Base-by-base conservation (phyloP, 2,888 invertebrate species). In the Oxycera nigricornis region DNA sequence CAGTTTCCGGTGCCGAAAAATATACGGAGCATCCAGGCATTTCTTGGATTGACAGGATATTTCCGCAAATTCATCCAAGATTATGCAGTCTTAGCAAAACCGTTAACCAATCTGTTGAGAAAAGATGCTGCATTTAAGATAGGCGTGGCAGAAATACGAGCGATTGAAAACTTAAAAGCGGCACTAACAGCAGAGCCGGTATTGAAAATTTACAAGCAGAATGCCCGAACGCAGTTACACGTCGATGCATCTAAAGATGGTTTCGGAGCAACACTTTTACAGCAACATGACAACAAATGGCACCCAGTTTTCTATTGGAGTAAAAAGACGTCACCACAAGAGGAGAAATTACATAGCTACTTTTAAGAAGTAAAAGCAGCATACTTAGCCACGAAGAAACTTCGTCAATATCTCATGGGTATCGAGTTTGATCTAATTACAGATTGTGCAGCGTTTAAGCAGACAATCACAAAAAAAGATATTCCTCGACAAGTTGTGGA, bases 221-320 rank as follows among this genome's bases (percentile, higher is more conserved):
- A n/a, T n/a, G n/a, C n/a, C n/a, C n/a, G n/a, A n/a, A n/a, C n/a
- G n/a, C 6, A 35, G 11, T 35, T 35, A 35, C 35, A 35, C 11
- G 11, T 11, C 11, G 35, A 35, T 35, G 35, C 35, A 7, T 35
- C 35, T 35, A 35, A 35, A 35, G 35, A 35, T 35, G 35, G 35
- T 6, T 35, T 35, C 11, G 35, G 35, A 7, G 35, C 35, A 35
- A 11, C 35, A 11, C 6, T 50, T 50, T 50, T 50, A 50, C 50
- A 50, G n/a, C 50, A 50, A 17, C n/a, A 9, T n/a, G 50, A 50
- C 9, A n/a, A n/a, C n/a, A 4, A 50, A 17, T n/a, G 6, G n/a
- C 75, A 20, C 2, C 74, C 74, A 31, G 72, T 72, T n/a, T 62
- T 39, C 14, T 76, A 55, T 70, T 76, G 61, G 28, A 77, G 75